Evolutionary conservation across 2,888 invertebrate genomes (phyloP), one percentile per base, ranked within the genome.

Genomic region (Kuschelorhynchus macadamiae): DNA sequence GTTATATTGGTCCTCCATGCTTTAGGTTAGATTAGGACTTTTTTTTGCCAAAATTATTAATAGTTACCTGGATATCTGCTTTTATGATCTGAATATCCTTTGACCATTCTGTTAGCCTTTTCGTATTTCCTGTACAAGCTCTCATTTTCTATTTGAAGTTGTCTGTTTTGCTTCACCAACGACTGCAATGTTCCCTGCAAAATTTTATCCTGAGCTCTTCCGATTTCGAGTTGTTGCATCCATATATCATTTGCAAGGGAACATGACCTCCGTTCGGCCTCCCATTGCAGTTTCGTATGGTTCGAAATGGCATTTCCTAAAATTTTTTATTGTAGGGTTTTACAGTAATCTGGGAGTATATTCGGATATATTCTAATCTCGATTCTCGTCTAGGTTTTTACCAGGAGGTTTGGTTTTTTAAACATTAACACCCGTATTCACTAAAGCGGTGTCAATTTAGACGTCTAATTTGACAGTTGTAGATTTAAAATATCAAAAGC

Each of bases 81-180:
- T 33, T 69, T 67, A 17, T 65, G 36, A 14, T 71, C 72, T 11
- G 67, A 55, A 32, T 53, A 66, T 39, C 18, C 60, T 50, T 56
- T 64, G 30, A 73, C 56, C 62, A 67, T 71, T 70, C 33, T 74
- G 12, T 67, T 39, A 9, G 79, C 66, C 63, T 76, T 78, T 63
- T 81, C 81, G 53, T 80, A 79, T 42, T 79, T 79, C 18, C 75
- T 75, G 17, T 72, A 73, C 39, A 82, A 53, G 39, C 44, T 57
- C 62, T 82, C 81, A 32, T 81, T 76, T 55, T 82, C 81, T 14
- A 74, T 71, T 70, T 81, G 79, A 18, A 82, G 69, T 46, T 78
- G 72, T 32, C 81, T 75, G 72, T 82, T 83, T 66, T 82, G 76
- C 63, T 75, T 78, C 5, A 80, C 74, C 30, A 80, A 56, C 16